A percentile compares a stretch with the other conserved stretches of the same genome.
Conservation (phyloP, 2,797 vertebrate genomes). For the Eulemur mongoz region DNA sequence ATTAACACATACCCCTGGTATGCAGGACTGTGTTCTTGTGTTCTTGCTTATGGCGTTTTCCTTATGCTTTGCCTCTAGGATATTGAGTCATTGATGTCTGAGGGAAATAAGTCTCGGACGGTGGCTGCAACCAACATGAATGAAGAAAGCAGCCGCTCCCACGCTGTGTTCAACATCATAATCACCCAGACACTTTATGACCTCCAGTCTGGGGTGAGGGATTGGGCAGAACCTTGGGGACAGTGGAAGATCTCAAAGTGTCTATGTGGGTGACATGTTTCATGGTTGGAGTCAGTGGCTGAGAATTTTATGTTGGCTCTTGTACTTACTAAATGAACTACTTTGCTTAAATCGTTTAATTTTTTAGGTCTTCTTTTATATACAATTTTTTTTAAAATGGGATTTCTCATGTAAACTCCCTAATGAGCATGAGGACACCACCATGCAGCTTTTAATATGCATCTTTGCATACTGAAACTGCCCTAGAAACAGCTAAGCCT, state of each 20-base stretch:
- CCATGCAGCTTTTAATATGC: not conserved
- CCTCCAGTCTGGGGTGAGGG: constrained; percentile 93
- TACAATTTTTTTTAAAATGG: not conserved
- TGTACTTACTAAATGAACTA: not conserved
- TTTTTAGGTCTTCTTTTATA: not conserved
- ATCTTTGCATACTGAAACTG: not conserved
- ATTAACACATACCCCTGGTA: not conserved
- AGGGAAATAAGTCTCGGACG: constrained; percentile 98
- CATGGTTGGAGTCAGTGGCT: not conserved
- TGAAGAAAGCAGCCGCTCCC: constrained; percentile 98
- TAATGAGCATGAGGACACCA: not conserved
- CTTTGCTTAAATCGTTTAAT: not conserved
- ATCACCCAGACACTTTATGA: constrained; percentile 97
- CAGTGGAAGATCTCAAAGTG: too few relatives aligned
- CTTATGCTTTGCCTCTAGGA: constrained; percentile 87
- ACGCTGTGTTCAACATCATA: constrained; percentile 97
- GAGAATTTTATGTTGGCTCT: not conserved
- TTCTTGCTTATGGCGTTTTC: not conserved
- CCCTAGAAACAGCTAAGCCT: not conserved
- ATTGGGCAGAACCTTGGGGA: not conserved
- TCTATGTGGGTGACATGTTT: too few relatives aligned
- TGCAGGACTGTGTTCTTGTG: not conserved
- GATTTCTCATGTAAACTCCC: not conserved
- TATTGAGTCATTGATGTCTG: constrained; percentile 98
- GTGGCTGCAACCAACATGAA: constrained; percentile 99